Evolutionary conservation across 2,797 vertebrate species (phyloP).

Genomic region (Bradypodion pumilum): DNA sequence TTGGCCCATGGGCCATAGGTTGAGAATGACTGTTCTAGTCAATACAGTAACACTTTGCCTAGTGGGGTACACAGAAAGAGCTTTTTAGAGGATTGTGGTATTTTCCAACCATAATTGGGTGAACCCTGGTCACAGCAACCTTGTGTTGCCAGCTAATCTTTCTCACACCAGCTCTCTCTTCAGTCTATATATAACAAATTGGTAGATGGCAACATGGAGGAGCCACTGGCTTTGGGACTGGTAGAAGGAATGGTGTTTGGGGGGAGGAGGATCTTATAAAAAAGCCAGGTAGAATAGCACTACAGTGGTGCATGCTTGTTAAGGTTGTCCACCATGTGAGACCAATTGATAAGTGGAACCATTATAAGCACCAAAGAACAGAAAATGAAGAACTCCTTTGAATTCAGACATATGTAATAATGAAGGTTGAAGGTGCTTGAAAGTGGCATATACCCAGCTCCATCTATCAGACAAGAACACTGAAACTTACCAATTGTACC

Average conservation of each 20-base stretch:
- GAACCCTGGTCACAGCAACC: too few relatives aligned
- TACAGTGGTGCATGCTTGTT: background rate
- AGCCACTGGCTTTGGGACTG: background rate
- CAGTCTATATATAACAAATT: background rate
- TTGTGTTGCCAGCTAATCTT: too few relatives aligned
- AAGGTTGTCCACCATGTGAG: background rate
- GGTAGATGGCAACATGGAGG: background rate
- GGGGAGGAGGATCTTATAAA: background rate
- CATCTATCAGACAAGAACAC: background rate
- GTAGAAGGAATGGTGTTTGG: background rate
- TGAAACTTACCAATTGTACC: background rate
- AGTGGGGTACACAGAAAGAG: too few relatives aligned
- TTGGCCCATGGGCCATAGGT: too few relatives aligned
- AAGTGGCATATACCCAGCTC: background rate
- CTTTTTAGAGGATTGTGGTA: too few relatives aligned
- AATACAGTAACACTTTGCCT: too few relatives aligned
- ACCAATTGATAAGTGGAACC: background rate
- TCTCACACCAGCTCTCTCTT: too few relatives aligned
- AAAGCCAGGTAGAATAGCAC: background rate
- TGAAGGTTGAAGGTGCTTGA: background rate
- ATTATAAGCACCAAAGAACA: background rate
- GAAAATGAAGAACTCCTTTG: background rate
- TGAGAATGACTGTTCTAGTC: too few relatives aligned
- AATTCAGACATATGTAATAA: background rate
- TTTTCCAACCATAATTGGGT: too few relatives aligned